A percentile compares a stretch with the other conserved stretches of the same genome.
Conservation (phyloP, 2,113 vertebrate species). For the Pangasianodon gigas region DNA sequence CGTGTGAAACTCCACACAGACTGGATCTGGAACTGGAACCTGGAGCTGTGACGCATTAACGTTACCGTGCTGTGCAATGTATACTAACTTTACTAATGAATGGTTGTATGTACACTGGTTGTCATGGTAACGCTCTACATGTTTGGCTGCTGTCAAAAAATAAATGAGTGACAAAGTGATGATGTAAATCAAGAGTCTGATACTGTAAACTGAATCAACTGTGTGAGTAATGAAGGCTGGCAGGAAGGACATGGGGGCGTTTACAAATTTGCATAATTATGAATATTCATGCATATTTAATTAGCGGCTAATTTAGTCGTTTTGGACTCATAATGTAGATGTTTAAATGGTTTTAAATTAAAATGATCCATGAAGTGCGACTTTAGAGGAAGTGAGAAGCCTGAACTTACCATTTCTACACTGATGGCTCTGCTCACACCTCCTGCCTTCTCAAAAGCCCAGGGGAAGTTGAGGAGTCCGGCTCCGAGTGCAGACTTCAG, state of each 20-base stretch:
- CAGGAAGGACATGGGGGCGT: not conserved
- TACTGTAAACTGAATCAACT: not conserved
- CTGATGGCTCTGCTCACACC: constrained; percentile 78
- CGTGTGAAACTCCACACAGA: not conserved
- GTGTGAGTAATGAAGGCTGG: not conserved
- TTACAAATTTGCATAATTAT: not conserved
- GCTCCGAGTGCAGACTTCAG: constrained; percentile 91
- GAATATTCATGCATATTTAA: not conserved
- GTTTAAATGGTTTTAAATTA: not conserved
- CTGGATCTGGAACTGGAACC: not conserved
- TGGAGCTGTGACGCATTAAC: not conserved
- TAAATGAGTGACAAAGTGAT: not conserved
- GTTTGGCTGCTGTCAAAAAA: not conserved
- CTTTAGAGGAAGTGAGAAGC: not conserved
- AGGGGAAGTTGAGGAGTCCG: constrained; percentile 91
- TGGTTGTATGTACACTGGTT: not conserved
- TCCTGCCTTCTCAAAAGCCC: constrained; percentile 89
- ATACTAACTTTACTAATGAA: not conserved
- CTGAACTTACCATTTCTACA: constrained; percentile 85
- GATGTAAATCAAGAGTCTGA: not conserved
- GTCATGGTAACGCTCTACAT: not conserved
- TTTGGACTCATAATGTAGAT: not conserved
- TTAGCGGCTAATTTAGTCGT: not conserved
- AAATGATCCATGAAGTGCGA: not conserved
- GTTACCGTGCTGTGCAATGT: not conserved